A percentile compares a stretch with the other conserved stretches of the same genome.
These are phyloP conservation scores for Desmodus rotundus DNA, from an alignment of 2,113 vertebrate genomes.

Conservation along the genomic window DNA sequence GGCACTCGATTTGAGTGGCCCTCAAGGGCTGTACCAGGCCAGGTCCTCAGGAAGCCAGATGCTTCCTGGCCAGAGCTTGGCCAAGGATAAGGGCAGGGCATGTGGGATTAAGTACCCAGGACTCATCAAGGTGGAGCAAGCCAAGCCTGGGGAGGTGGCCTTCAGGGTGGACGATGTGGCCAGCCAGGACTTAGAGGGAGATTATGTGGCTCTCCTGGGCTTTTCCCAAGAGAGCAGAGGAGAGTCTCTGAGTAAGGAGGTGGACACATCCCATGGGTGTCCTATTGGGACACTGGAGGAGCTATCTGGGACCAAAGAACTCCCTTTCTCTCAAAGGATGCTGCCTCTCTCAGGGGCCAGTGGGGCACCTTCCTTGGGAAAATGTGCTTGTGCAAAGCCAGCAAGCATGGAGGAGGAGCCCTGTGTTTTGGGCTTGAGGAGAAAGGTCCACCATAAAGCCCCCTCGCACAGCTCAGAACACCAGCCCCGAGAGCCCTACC, in stretches of 20 bases:
- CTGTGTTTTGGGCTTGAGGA: slow-evolving; percentile 79
- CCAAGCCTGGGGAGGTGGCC: slow-evolving; percentile 61
- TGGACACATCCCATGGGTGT: neutral
- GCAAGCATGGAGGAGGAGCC: slow-evolving; percentile 80
- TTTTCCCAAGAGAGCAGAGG: slow-evolving; percentile 79
- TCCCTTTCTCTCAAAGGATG: neutral
- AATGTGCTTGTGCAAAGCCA: slow-evolving; percentile 64
- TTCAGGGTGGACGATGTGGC: slow-evolving; percentile 79
- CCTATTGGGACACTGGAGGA: neutral
- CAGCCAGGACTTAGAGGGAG: slow-evolving; percentile 85
- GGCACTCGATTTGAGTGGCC: neutral
- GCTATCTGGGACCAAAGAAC: rapidly evolving
- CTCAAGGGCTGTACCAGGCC: slow-evolving; percentile 24
- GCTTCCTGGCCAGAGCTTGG: slow-evolving; percentile 28
- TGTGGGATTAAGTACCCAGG: slow-evolving; percentile 76
- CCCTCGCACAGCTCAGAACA: slow-evolving; percentile 75
- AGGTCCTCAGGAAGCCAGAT: neutral
- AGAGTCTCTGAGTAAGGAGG: neutral
- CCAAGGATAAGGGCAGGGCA: slow-evolving; percentile 40
- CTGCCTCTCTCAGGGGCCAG: neutral
- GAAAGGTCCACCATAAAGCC: slow-evolving; percentile 73
- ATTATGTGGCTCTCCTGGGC: slow-evolving; percentile 89
- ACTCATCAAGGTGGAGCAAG: slow-evolving; percentile 81
- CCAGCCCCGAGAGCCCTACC: slow-evolving; percentile 84
- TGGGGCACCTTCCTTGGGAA: neutral